Percentiles rank a stretch among this genome's conserved stretches.
phyloP scores from a whole-genome alignment of 2,797 vertebrate species.

The Helicolenus hilgendorfi region DNA sequence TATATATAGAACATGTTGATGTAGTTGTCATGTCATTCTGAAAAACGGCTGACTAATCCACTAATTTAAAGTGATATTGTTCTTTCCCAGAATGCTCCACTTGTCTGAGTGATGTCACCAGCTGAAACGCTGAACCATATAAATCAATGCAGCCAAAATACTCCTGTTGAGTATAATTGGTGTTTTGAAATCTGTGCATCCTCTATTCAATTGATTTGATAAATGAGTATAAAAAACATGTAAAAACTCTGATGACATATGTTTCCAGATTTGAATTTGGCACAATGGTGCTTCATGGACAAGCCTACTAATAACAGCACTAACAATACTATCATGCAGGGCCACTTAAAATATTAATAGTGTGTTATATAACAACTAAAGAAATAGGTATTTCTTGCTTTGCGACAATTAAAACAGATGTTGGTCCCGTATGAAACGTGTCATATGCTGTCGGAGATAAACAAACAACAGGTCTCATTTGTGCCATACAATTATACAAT shows the following conservation, averaged over 20 bases:
- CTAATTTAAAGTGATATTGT: neutral
- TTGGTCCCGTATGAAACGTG: neutral
- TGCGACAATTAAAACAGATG: neutral
- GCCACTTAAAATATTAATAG: neutral
- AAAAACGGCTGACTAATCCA: neutral
- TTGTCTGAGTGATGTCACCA: neutral
- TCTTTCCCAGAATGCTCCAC: constrained; percentile 11
- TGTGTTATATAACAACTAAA: neutral
- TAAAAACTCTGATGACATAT: neutral
- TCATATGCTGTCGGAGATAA: neutral
- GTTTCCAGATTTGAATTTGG: neutral
- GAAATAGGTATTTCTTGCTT: neutral
- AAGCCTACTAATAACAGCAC: neutral
- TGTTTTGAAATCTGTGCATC: constrained; percentile 7
- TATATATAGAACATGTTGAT: neutral
- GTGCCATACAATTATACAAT: neutral
- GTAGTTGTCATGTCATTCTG: neutral
- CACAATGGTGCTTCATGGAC: neutral
- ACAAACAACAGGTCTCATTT: neutral
- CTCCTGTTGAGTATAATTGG: neutral
- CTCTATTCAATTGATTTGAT: constrained; percentile 1
- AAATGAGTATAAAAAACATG: neutral
- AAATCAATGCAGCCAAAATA: constrained; percentile 13
- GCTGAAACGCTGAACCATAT: neutral
- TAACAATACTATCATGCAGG: neutral